Percentiles rank a stretch among this genome's conserved stretches.
Evolutionary conservation across 2,888 invertebrate species (phyloP).

Genomic region (Petrolisthes cinctipes): DNA sequence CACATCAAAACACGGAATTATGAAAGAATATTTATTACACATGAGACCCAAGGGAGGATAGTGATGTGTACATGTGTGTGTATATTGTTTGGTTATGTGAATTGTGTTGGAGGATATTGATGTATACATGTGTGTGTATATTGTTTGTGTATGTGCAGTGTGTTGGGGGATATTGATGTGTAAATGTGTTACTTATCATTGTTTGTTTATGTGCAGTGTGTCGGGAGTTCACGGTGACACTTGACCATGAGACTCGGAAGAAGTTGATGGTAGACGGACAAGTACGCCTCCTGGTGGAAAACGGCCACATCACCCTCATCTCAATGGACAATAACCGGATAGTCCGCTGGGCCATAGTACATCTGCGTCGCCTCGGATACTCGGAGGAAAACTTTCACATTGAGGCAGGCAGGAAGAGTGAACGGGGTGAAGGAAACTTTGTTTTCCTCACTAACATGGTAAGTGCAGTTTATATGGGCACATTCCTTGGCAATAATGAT

Average conservation of each 20-base stretch:
- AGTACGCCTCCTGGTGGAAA: constrained; percentile 25
- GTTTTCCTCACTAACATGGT: constrained; percentile 26
- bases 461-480: not conserved
- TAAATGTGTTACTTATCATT: not conserved
- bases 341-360: constrained; percentile 29
- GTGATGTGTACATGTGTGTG: not conserved
- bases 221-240: constrained; percentile 12
- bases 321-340: constrained; percentile 19
- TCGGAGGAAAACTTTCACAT: constrained; percentile 30
- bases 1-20: no score
- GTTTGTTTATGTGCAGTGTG: not conserved
- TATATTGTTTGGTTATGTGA: not conserved
- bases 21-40: no score
- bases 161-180: not conserved
- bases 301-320: constrained; percentile 42
- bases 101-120: not conserved
- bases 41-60: not conserved
- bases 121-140: not conserved
- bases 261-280: constrained; percentile 21
- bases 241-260: not conserved
- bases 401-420: constrained; percentile 40
- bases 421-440: constrained; percentile 29
- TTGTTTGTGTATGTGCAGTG: not conserved
- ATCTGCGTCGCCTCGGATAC: constrained; percentile 38
- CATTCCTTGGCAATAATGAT: not conserved